Evolutionary conservation across 1,140 invertebrate species (phyloP), one percentile per base, ranked within the genome.

Genomic region (Zaprionus taronus): DNA sequence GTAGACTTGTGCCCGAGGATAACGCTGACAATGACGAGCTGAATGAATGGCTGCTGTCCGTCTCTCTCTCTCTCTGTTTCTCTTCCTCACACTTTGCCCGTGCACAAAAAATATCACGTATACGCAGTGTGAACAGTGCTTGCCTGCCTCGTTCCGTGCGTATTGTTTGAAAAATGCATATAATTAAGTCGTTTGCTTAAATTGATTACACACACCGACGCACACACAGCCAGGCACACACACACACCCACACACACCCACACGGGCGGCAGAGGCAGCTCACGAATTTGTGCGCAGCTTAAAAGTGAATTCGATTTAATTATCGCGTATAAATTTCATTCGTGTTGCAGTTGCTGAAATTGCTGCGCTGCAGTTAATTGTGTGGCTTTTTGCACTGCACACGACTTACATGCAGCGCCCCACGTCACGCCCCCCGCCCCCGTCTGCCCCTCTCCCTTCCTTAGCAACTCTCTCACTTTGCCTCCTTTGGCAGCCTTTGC

Each of bases 261-360:
- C 31, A 34, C 31, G 3, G 28, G 7, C 28, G 28, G 9, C 9
- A 34, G 31, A 34, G 31, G 31, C 2, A 34, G 14, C 3, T 22
- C 17, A 12, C 20, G 47, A 76, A 66, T 81, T 86, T 72, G 83
- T 78, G 80, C 73, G 49, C 80, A 80, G 83, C 83, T 87, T 89
- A 87, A 87, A 87, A 89, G 71, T 79, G 80, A 81, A 89, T 87
- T 87, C 80, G 68, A 87, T 79, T 87, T 87, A 89, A 87, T 87
- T 87, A 86, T 89, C 77, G 72, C 80, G 57, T 77, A 87, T 87
- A 86, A 83, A 86, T 87, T 86, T 77, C 64, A 41, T 56, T 65
- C 67, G 61, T 61, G 68, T 26, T 80, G 69, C 49, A 72, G 80
- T 79, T 67, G 58, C 36, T 34, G 31, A 34, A 61, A 66, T 17